phyloP scores from a whole-genome alignment of 2,113 vertebrate genomes.

The Pterocles orientalis region DNA sequence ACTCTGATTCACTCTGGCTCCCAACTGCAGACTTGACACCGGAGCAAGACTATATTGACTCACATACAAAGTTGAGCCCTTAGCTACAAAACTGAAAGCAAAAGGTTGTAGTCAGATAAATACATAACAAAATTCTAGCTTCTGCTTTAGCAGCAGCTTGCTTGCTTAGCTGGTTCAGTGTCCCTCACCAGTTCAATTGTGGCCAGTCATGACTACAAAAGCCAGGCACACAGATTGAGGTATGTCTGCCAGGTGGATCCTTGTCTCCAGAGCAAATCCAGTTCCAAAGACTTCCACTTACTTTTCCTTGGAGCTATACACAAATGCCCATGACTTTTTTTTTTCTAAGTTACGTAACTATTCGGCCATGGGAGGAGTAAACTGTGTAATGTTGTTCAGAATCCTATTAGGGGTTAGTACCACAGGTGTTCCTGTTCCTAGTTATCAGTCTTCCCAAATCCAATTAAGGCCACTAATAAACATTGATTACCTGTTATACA shows the following conservation, averaged over 20 bases:
- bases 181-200: rapidly evolving
- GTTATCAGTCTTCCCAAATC: background rate
- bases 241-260: background rate
- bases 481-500: background rate
- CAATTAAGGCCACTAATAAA: background rate
- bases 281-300: background rate
- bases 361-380: background rate
- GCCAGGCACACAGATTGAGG: background rate
- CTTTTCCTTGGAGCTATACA: background rate
- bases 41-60: background rate
- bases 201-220: background rate
- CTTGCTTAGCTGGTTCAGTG: background rate
- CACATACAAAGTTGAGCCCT: background rate
- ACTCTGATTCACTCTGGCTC: background rate
- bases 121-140: background rate
- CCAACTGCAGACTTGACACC: background rate
- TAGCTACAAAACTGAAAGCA: background rate
- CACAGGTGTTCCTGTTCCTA: background rate
- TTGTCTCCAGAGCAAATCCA: background rate
- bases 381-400: background rate
- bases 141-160: background rate
- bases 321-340: background rate
- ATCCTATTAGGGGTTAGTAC: background rate
- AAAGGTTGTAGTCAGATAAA: background rate
- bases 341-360: background rate